phyloP scores from a whole-genome alignment of 2,797 vertebrate genomes.

The Sebastes oblongus region DNA sequence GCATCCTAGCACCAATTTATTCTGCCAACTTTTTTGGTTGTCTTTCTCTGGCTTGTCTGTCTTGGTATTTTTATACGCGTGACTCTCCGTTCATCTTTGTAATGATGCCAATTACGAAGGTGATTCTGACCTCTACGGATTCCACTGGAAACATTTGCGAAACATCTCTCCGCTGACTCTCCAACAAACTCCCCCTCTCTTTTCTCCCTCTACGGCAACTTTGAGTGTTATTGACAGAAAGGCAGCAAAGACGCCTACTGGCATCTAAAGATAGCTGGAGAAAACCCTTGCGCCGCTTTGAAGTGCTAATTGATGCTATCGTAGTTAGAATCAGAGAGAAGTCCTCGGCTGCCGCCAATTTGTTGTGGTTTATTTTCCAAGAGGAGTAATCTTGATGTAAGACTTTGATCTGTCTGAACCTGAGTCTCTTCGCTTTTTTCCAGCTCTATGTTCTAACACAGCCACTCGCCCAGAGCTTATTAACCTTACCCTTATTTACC shows the following conservation, averaged over 20 bases:
- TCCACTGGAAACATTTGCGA: neutral
- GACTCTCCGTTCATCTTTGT: constrained; percentile 25
- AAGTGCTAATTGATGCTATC: constrained; percentile 79
- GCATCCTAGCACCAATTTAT: constrained; percentile 39
- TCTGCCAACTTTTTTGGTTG: constrained; percentile 16
- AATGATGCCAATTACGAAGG: constrained; percentile 34
- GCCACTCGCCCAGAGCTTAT: constrained; percentile 57
- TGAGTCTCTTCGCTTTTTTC: constrained; percentile 34
- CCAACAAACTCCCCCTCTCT: neutral
- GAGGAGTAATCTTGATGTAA: constrained; percentile 61
- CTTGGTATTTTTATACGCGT: neutral
- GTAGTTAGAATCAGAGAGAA: constrained; percentile 61
- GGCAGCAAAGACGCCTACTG: constrained; percentile 63
- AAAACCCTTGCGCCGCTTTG: constrained; percentile 69
- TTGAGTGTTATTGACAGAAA: constrained; percentile 69
- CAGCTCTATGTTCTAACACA: constrained; percentile 47
- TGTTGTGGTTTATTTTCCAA: constrained; percentile 73
- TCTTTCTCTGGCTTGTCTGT: neutral
- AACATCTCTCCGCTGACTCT: constrained; percentile 12
- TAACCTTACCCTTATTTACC: constrained; percentile 74
- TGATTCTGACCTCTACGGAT: constrained; percentile 34
- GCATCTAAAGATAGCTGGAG: constrained; percentile 74
- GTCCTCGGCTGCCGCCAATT: constrained; percentile 63
- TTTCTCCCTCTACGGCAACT: constrained; percentile 34
- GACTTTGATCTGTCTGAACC: constrained; percentile 73